Conservation (phyloP, 2,888 invertebrate genomes). For the Lobophora halterata region DNA sequence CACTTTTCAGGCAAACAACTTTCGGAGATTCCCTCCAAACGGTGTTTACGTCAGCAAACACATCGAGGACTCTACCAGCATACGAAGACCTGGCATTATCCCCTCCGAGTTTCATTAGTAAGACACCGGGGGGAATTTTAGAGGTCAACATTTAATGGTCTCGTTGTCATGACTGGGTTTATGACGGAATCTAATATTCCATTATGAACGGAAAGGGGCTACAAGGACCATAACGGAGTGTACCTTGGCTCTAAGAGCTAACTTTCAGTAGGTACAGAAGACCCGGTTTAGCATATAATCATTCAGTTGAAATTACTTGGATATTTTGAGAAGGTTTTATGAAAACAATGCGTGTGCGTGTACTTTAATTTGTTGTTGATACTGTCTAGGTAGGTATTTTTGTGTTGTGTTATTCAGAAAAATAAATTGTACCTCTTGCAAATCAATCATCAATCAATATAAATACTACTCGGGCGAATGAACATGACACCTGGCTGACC, state of each 20-base stretch:
- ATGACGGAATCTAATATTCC: slow-evolving; percentile 70
- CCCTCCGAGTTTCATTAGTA: slow-evolving; percentile 22
- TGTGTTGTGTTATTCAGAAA: no score
- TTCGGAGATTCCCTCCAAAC: slow-evolving; percentile 54
- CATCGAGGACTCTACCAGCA: slow-evolving; percentile 42
- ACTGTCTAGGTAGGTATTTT: no score
- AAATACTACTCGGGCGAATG: no score
- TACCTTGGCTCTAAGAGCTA: slow-evolving; percentile 38
- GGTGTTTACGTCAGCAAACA: slow-evolving; percentile 59
- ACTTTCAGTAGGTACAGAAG: slow-evolving; percentile 19
- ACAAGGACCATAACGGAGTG: slow-evolving; percentile 58
- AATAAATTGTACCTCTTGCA: no score
- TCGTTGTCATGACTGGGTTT: slow-evolving; percentile 51
- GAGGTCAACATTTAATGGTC: slow-evolving; percentile 57
- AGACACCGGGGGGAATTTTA: slow-evolving; percentile 39
- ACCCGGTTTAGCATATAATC: slow-evolving; percentile 16
- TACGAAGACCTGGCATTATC: slow-evolving; percentile 36
- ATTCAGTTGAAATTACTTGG: slow-evolving; percentile 12
- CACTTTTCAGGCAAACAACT: slow-evolving; percentile 59
- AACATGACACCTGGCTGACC: no score
- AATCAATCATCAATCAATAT: no score
- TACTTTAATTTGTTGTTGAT: no score
- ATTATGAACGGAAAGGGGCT: slow-evolving; percentile 60
- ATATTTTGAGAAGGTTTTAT: no score
- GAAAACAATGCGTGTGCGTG: no score